Base-by-base conservation (phyloP, 64 coral and sea anemone species). In the Montipora capricornis region DNA sequence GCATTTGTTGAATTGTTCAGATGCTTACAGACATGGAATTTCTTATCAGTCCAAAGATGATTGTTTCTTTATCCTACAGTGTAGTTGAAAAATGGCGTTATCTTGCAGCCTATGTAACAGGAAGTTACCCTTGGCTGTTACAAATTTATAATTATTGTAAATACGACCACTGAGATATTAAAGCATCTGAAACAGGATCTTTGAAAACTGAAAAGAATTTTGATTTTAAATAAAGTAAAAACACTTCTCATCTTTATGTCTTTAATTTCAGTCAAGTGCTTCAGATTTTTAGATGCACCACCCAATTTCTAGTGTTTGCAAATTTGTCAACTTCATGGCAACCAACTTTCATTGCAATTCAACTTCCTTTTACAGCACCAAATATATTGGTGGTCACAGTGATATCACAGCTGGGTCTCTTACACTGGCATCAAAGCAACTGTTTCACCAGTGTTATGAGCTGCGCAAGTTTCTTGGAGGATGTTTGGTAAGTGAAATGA, bases 331-430 rank as follows among this genome's bases (percentile, higher is more conserved):
- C 37, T 37, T 37, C 37, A 37, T 37, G 37, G 37, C 37, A 37
- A 37, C 37, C 37, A 37, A 37, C 37, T 37, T 37, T 37, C 37
- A 37, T 37, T 37, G 37, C 37, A 37, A 37, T 37, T 37, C 37
- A 37, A 37, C 37, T 37, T 37, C 37, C 37, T 37, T 95, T 67
- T 11, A 16, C 79, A 96, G 95, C 53, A 89, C 95, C 5, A 96
- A 96, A 58, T 96, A 93, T 67, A 20, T 96, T 17, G 95, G 80
- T 17, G 95, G 95, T 14, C 95, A 96, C 47, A 96, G 95, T 93
- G 95, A 96, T 46, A 89, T 96, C 47, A 73, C 89, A 26, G 95
- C 95, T 7, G 95, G 95, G 6, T 76, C 84, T 51, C 69, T 96
- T 0, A 96, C 91, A 46, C 47, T 91, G 50, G 74, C 95, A 49